phyloP scores from a whole-genome alignment of 2,113 vertebrate species.

The Corydoras maculifer region DNA sequence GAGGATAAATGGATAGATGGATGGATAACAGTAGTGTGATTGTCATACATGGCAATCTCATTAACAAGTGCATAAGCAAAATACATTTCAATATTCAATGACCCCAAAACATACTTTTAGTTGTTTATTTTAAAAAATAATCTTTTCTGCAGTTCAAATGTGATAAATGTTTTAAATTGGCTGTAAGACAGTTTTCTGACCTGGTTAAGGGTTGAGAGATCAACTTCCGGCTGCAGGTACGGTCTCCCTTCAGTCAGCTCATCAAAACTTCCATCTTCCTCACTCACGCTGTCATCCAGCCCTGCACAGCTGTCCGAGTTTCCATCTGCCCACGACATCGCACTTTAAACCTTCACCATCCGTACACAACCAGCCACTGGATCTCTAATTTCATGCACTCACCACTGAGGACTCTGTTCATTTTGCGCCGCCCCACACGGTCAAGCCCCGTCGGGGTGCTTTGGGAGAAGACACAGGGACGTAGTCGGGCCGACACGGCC shows the following conservation, averaged over 20 bases:
- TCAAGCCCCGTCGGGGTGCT: constrained; percentile 94
- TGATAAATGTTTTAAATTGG: too few relatives aligned
- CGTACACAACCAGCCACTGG: neutral
- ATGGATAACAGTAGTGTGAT: too few relatives aligned
- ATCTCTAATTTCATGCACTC: constrained; percentile 49
- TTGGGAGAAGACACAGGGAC: constrained; percentile 82
- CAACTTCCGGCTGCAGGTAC: constrained; percentile 84
- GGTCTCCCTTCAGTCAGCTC: constrained; percentile 80
- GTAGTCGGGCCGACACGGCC: constrained; percentile 82
- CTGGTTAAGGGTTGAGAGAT: constrained; percentile 90
- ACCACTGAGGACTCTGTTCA: constrained; percentile 80
- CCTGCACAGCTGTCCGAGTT: constrained; percentile 67
- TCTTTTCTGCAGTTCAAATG: too few relatives aligned
- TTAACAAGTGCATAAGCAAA: too few relatives aligned
- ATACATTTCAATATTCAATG: neutral
- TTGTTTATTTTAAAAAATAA: too few relatives aligned
- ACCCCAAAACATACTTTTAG: neutral
- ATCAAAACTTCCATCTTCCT: constrained; percentile 89
- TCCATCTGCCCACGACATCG: constrained; percentile 40
- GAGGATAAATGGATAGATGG: too few relatives aligned
- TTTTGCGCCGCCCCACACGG: constrained; percentile 74
- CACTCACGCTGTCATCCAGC: constrained; percentile 87
- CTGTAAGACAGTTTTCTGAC: constrained; percentile 54
- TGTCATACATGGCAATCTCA: too few relatives aligned
- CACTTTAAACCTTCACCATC: constrained; percentile 1